These are phyloP conservation scores for Brevimyrus niger DNA, from an alignment of 2,113 vertebrate species.

Conservation along the genomic window DNA sequence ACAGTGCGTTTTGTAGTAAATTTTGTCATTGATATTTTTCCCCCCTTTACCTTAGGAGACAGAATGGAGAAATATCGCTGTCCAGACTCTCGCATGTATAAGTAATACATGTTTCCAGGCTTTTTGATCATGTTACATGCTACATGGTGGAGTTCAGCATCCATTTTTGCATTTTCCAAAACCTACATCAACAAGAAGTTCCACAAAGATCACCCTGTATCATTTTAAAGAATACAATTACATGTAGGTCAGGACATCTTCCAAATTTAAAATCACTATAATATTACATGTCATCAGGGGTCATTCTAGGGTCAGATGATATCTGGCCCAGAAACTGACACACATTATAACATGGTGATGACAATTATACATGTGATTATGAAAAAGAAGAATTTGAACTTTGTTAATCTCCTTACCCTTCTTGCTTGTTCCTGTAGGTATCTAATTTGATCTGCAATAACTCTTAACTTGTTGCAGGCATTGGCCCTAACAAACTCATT, in stretches of 20 bases:
- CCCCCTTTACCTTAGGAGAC: constrained; percentile 72
- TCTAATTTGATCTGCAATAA: constrained; percentile 88
- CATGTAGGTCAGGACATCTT: background rate
- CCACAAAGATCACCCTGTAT: constrained; percentile 10
- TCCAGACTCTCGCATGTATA: constrained; percentile 78
- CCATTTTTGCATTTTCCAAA: constrained; percentile 84
- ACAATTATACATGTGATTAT: background rate
- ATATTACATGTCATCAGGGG: background rate
- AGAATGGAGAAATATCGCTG: constrained; percentile 94
- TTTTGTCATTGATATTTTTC: background rate
- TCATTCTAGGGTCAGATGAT: background rate
- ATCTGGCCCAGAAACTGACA: background rate
- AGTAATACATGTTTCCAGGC: constrained; percentile 84
- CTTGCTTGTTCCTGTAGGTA: constrained; percentile 84
- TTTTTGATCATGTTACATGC: constrained; percentile 95
- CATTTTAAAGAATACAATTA: background rate
- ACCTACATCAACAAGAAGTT: constrained; percentile 53
- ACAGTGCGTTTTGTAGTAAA: background rate
- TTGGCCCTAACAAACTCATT: constrained; percentile 83
- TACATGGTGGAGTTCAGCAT: constrained; percentile 81
- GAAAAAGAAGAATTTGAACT: background rate
- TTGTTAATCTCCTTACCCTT: constrained; percentile 62
- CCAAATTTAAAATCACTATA: background rate
- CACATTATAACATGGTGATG: background rate
- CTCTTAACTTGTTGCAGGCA: constrained; percentile 75